These are phyloP conservation scores for Stomorhina lunata DNA, from an alignment of 2,888 invertebrate genomes.

Conservation along the genomic window DNA sequence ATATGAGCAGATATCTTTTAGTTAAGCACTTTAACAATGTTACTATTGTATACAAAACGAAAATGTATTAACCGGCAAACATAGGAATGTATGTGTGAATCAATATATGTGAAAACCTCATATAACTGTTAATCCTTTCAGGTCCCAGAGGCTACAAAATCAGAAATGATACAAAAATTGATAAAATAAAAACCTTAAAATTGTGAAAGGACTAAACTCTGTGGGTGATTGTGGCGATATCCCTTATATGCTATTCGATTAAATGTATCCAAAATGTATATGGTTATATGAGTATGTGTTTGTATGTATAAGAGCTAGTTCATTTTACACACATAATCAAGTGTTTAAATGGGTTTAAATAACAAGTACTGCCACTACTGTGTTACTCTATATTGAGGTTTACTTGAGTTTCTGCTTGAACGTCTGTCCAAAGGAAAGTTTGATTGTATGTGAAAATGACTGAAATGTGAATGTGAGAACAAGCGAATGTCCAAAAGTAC, in stretches of 20 bases:
- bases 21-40: constrained; percentile 24
- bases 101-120: neutral
- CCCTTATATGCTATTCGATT: neutral
- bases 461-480: neutral
- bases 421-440: neutral
- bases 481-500: constrained; percentile 42
- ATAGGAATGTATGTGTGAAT: neutral
- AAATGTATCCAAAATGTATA: neutral
- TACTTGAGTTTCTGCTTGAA: neutral
- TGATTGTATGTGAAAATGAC: neutral
- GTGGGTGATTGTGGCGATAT: constrained; percentile 26
- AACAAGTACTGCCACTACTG: constrained; percentile 21
- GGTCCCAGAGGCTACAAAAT: no score
- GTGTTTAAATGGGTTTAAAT: constrained; percentile 55
- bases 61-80: no score
- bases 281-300: neutral
- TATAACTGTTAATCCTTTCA: no score
- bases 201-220: no score
- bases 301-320: neutral
- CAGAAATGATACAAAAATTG: no score
- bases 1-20: constrained; percentile 47
- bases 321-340: constrained; percentile 40
- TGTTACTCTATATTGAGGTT: constrained; percentile 22
- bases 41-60: neutral
- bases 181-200: no score